A percentile compares a stretch with the other conserved stretches of the same genome.
phyloP scores from a whole-genome alignment of 2,888 invertebrate genomes.

The Rhorus exstirpatorius region DNA sequence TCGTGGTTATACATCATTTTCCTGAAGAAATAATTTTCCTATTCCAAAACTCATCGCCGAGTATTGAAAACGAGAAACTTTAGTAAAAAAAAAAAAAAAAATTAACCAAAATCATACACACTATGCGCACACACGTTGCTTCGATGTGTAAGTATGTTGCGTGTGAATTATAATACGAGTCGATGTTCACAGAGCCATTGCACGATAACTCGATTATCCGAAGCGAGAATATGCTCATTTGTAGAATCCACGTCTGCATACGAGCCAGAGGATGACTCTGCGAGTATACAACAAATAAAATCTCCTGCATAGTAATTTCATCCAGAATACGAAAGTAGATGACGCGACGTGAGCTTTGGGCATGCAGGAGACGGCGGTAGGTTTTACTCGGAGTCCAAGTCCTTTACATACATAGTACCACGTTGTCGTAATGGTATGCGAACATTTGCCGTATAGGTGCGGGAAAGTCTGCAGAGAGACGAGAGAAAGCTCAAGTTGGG shows the following conservation, averaged over 20 bases:
- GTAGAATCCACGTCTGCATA: conserved; percentile 80
- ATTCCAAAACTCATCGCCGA: neutral
- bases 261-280: conserved; percentile 64
- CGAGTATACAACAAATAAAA: conserved; percentile 85
- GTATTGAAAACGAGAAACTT: conserved; percentile 4
- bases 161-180: conserved; percentile 49
- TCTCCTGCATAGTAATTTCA: conserved; percentile 86
- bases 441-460: conserved; percentile 67
- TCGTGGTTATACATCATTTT: neutral
- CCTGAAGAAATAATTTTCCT: neutral
- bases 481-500: conserved; percentile 70
- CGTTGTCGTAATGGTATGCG: conserved; percentile 66
- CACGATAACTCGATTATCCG: conserved; percentile 84
- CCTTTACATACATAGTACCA: conserved; percentile 58
- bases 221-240: conserved; percentile 85
- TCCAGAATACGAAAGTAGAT: conserved; percentile 85
- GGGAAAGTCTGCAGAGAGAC: conserved; percentile 70
- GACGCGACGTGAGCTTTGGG: conserved; percentile 80
- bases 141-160: neutral
- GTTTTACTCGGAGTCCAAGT: conserved; percentile 63
- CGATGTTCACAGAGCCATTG: conserved; percentile 78
- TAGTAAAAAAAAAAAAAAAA: neutral
- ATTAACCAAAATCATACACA: neutral
- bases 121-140: neutral
- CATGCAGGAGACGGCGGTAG: conserved; percentile 60